Base-by-base conservation (phyloP, 2,797 vertebrate genomes). In the Pangasius sanitwongsei region DNA sequence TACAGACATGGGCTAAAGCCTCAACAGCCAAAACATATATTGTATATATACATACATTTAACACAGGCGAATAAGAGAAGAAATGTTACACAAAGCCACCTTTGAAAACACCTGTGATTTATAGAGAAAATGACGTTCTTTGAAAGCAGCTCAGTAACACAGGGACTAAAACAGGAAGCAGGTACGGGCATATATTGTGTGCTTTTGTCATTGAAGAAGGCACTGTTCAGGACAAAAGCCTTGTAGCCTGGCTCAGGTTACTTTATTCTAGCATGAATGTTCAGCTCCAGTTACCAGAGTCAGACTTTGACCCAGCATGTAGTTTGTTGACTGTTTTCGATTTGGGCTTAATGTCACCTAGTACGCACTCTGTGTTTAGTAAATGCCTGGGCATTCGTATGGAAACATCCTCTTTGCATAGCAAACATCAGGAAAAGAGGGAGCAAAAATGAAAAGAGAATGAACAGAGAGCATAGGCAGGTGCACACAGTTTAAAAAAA, bases 331-430 rank as follows among this genome's bases (percentile, higher is more conserved):
- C 41, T 44, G 83, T 86, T 85, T 78, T 91, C 72, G 65, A 88
- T 85, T 90, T 89, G 50, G 78, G 86, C 86, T 57, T 31, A 75
- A 89, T 87, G 89, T 89, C 48, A 74, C 86, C 59, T 70, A 84
- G 53, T 53, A 80, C 34, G 8, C 75, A 1, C 63, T 59, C 89
- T 80, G 77, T 63, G 90, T 87, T 92, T 92, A 87, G 90, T 93
- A 89, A 85, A 92, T 91, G 90, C 91, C 48, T 90, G 93, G 91
- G 94, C 92, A 94, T 95, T 95, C 95, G 93, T 94, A 94, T 94
- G 83, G 83, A 89, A 88, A 86, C 74, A 83, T 88, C 65, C 9
- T 67, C 55, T 89, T 87, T 89, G 89, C 59, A 63, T 67, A 80
- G 86, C 75, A 87, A 88, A 89, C 53, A 81, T 63, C 65, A 72